Percentiles rank a stretch among this genome's conserved stretches.
phyloP scores from a whole-genome alignment of 2,797 vertebrate species.

The Neopelma chrysocephalum region DNA sequence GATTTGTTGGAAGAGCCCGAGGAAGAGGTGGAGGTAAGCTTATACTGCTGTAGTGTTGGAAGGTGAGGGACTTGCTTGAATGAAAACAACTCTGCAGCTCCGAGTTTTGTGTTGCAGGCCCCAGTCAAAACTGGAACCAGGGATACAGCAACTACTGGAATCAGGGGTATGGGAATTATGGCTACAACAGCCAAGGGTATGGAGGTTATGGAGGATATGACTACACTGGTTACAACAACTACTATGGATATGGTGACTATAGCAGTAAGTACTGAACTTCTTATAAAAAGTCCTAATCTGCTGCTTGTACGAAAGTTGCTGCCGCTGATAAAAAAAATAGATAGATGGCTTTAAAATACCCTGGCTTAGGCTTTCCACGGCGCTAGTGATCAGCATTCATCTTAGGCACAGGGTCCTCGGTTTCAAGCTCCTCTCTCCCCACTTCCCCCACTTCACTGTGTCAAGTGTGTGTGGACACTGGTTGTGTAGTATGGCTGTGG shows the following conservation, averaged over 20 bases:
- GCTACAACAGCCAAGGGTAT: conserved; percentile 97
- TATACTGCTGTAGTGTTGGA: not conserved
- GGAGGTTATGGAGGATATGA: conserved; percentile 96
- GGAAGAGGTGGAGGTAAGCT: conserved; percentile 89
- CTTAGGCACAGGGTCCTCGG: not conserved
- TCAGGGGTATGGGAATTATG: conserved; percentile 96
- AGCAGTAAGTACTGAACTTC: conserved; percentile 86
- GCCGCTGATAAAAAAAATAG: not conserved
- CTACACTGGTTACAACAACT: conserved; percentile 99
- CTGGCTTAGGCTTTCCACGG: not conserved
- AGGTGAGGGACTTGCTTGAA: not conserved
- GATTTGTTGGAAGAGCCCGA: conserved; percentile 87
- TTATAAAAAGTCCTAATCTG: not conserved
- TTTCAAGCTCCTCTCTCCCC: not conserved
- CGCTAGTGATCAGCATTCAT: not conserved
- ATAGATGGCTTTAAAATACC: not conserved
- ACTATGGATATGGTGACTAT: conserved; percentile 98
- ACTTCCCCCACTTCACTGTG: rapidly evolving
- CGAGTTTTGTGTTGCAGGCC: conserved; percentile 81
- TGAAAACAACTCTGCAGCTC: conserved; percentile 5
- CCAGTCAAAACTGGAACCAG: conserved; percentile 96
- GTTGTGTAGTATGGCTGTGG: not conserved
- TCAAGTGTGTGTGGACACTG: rapidly evolving
- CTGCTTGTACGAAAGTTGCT: conserved; percentile 35
- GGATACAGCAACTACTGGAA: conserved; percentile 98